Base-by-base conservation (phyloP, 2,797 vertebrate species). In the Lepilemur septentrionalis region DNA sequence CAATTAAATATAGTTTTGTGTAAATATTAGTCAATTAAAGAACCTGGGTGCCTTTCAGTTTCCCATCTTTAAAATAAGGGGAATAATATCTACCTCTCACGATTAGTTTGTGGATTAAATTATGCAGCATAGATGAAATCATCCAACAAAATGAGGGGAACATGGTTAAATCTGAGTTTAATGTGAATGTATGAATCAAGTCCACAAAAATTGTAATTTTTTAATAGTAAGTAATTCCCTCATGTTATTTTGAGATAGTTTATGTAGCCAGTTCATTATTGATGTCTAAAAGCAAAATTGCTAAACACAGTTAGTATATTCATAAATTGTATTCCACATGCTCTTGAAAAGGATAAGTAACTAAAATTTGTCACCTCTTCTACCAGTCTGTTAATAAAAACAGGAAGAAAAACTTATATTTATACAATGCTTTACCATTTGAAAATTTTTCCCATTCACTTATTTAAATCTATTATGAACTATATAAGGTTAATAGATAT, bases 351-450 rank as follows among this genome's bases (percentile, higher is more conserved):
- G 32, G 72, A 88, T 91, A 88, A 79, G 30, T 38, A 85, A 75
- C 32, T 81, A 5, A 86, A 94, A 70, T 43, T 43, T 89, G 43
- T 57, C 38, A 86, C 76, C n/a, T 89, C n/a, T 81, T 25, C 91
- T 89, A 89, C 59, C 59, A 73, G 65, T 69, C 65, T 96, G 5
- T 63, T 79, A 50, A 59, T 61, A 86, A 86, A 91, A 91, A 82
- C 18, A 81, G 48, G 43, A 65, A 43, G 48, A 85, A 57, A 50
- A 18, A 0, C 17, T 67, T 67, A 55, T 15, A 67, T 65, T 79
- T 83, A 75, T 61, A n/a, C 6, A 55, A 46, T 20, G 14, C 0
- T 72, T 92, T 94, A 30, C 14, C 15, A 46, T 48, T 63, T 69
- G n/a, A 70, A 78, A 80, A 35, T 59, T 28, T 69, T 82, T 82